These are phyloP conservation scores for Procapra przewalskii DNA, from an alignment of 2,113 vertebrate species.

Conservation along the genomic window DNA sequence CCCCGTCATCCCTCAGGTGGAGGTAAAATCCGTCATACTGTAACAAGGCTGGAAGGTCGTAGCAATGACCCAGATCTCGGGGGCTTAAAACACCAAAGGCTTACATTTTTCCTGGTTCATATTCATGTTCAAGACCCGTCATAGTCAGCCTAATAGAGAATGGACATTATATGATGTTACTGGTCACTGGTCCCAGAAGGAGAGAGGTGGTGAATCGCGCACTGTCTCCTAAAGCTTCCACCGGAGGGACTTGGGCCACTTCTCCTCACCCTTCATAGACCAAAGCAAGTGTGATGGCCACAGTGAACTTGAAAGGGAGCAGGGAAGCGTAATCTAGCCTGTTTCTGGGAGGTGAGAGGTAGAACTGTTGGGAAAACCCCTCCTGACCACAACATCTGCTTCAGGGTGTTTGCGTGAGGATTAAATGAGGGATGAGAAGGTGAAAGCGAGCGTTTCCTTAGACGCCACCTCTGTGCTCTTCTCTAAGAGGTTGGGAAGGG, in stretches of 20 bases:
- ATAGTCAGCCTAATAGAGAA: neutral
- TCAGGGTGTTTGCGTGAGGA: neutral
- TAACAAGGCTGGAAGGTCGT: neutral
- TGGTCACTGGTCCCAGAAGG: neutral
- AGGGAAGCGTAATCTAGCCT: neutral
- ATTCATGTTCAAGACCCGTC: rapidly evolving
- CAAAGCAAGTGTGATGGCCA: neutral
- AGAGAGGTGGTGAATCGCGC: rapidly evolving
- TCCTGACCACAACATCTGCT: neutral
- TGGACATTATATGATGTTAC: rapidly evolving
- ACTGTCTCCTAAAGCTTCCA: neutral
- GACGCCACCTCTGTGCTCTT: neutral
- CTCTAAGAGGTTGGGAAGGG: neutral
- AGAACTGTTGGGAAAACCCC: neutral
- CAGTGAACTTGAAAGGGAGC: neutral
- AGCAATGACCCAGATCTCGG: neutral
- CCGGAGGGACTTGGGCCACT: neutral
- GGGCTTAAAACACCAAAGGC: neutral
- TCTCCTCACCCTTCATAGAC: neutral
- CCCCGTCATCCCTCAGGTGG: neutral
- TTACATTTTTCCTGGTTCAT: neutral
- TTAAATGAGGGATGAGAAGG: neutral
- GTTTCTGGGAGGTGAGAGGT: neutral
- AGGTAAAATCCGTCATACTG: neutral
- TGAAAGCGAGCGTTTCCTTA: neutral